phyloP scores from a whole-genome alignment of 1,140 invertebrate species.

The Scylla paramamosain region DNA sequence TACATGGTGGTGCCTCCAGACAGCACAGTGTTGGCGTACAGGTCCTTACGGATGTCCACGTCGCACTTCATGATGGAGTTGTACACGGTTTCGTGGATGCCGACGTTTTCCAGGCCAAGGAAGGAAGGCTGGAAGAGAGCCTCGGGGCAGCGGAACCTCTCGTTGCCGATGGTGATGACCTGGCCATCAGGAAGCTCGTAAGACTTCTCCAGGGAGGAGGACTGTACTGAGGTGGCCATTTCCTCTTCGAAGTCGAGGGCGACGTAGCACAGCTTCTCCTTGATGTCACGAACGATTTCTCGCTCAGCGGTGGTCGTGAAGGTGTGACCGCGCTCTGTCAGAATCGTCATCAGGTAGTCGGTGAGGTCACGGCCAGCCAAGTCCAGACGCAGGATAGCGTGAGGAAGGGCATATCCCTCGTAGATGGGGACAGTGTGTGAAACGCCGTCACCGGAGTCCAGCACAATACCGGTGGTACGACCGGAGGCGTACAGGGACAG shows the following conservation, averaged over 20 bases:
- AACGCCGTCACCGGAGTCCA: slow-evolving; percentile 39
- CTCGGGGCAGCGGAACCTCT: slow-evolving; percentile 25
- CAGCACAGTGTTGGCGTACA: slow-evolving; percentile 34
- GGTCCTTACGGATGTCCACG: slow-evolving; percentile 14
- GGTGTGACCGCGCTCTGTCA: slow-evolving; percentile 23
- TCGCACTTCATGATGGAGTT: no score
- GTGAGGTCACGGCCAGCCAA: slow-evolving; percentile 37
- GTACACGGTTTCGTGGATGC: slow-evolving; percentile 16
- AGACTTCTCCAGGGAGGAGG: slow-evolving; percentile 32
- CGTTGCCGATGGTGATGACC: slow-evolving; percentile 30
- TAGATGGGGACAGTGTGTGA: slow-evolving; percentile 37
- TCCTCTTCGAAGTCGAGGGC: slow-evolving; percentile 33
- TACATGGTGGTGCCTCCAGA: slow-evolving; percentile 27
- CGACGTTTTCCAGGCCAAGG: background rate
- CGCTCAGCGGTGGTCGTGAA: slow-evolving; percentile 43
- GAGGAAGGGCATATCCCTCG: slow-evolving; percentile 6
- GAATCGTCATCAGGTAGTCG: background rate
- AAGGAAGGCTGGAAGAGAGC: no score
- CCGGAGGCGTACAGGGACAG: slow-evolving; percentile 34
- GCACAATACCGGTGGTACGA: slow-evolving; percentile 25
- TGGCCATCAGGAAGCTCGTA: background rate
- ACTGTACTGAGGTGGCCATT: background rate
- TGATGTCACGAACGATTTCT: slow-evolving; percentile 49
- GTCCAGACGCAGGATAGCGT: slow-evolving; percentile 15
- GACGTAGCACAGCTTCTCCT: slow-evolving; percentile 36